These are phyloP conservation scores for Vanessa cardui DNA, from an alignment of 2,888 invertebrate genomes.

Conservation along the genomic window DNA sequence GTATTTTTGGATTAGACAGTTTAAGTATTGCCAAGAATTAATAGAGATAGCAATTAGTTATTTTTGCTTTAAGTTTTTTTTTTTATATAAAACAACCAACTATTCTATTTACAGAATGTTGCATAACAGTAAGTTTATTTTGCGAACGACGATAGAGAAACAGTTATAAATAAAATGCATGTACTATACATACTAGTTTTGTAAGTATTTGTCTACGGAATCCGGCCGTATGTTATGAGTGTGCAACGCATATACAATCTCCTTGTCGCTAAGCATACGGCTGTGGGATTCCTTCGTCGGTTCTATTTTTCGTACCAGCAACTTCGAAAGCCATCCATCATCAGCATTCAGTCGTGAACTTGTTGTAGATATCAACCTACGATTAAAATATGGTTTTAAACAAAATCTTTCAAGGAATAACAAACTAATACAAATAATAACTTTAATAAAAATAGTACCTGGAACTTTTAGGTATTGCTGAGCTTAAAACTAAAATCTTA, in stretches of 20 bases:
- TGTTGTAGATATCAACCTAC: conserved; percentile 71
- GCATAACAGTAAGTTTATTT: conserved; percentile 62
- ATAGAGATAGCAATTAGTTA: conserved; percentile 42
- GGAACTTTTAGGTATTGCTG: conserved; percentile 64
- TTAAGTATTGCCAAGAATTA: conserved; percentile 51
- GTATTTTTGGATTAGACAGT: conserved; percentile 2
- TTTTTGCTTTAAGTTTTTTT: background rate
- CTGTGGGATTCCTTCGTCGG: conserved; percentile 98
- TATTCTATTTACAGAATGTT: conserved; percentile 69
- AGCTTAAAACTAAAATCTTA: conserved; percentile 63
- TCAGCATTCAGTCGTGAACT: conserved; percentile 67
- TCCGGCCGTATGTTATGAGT: conserved; percentile 97
- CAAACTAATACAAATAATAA: conserved; percentile 34
- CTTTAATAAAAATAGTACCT: conserved; percentile 56
- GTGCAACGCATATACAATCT: conserved; percentile 96
- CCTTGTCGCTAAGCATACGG: conserved; percentile 97
- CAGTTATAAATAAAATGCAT: conserved; percentile 30
- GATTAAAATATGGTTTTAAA: conserved; percentile 45
- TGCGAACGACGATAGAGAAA: conserved; percentile 16
- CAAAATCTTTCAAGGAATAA: conserved; percentile 53
- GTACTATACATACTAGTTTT: conserved; percentile 91
- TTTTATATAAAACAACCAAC: conserved; percentile 23
- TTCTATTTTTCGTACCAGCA: conserved; percentile 94
- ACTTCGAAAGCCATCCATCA: conserved; percentile 94
- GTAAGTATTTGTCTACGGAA: conserved; percentile 91